Conservation (phyloP, 2,888 invertebrate species). For the Ectobius pallidus region DNA sequence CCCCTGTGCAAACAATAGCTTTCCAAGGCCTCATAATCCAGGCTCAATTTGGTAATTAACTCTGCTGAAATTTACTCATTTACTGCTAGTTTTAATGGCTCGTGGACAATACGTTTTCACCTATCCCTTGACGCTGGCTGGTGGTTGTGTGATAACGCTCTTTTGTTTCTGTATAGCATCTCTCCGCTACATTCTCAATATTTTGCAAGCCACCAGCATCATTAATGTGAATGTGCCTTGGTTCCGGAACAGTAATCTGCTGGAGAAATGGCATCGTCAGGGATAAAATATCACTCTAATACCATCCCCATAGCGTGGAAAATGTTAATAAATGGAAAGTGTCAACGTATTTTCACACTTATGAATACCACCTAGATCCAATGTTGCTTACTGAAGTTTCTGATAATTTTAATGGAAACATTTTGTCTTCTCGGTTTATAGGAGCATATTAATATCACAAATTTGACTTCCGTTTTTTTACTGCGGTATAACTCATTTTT, state of each 20-base stretch:
- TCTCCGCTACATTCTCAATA: slow-evolving; percentile 4
- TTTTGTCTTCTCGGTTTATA: background rate
- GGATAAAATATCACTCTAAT: background rate
- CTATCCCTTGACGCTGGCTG: background rate
- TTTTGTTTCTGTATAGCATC: background rate
- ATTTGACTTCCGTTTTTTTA: background rate
- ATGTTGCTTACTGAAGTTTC: no score
- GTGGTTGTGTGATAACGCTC: background rate
- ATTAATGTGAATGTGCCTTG: background rate
- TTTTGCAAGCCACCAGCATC: background rate
- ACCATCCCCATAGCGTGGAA: background rate
- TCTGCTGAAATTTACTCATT: background rate
- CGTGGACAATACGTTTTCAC: background rate
- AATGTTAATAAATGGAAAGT: background rate
- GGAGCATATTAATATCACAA: background rate
- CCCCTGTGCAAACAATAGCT: no score
- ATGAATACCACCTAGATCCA: background rate
- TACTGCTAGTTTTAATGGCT: slow-evolving; percentile 26
- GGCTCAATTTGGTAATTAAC: slow-evolving; percentile 24
- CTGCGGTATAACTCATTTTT: background rate
- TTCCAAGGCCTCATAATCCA: background rate
- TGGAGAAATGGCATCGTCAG: background rate
- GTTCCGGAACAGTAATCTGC: background rate
- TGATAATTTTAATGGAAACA: background rate
- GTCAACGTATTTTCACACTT: background rate